Evolutionary conservation across 2,797 vertebrate species (phyloP).

Genomic region (Urocyon cinereoargenteus): DNA sequence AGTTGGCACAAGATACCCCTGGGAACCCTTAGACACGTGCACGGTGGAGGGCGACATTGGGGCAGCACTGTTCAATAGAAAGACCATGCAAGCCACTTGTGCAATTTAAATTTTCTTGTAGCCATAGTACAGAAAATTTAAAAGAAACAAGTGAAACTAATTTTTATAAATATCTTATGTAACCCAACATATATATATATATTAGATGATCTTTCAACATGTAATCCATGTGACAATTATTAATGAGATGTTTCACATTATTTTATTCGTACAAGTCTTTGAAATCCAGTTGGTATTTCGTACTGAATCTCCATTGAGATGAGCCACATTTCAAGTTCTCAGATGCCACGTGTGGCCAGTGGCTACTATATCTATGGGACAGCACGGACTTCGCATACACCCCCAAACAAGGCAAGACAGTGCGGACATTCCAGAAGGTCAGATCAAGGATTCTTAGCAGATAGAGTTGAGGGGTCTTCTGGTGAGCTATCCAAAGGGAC

Average conservation of each 20-base stretch:
- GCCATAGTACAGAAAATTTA: not conserved
- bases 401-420: not conserved
- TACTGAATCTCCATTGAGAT: not conserved
- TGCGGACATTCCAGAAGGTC: not conserved
- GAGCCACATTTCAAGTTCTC: not conserved
- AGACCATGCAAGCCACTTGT: not conserved
- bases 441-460: not conserved
- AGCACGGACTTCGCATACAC: not conserved
- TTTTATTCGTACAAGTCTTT: not conserved
- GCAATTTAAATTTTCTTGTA: not conserved
- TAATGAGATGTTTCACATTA: not conserved
- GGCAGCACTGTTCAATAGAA: not conserved
- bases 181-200: not conserved
- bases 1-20: not conserved
- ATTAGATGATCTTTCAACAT: not conserved
- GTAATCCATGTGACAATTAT: conserved; percentile 7
- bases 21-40: not conserved
- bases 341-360: not conserved
- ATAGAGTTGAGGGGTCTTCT: not conserved
- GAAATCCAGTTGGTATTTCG: not conserved
- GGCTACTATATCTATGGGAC: not conserved
- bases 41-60: not conserved
- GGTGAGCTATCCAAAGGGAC: not conserved
- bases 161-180: not conserved
- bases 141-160: not conserved